A percentile compares a stretch with the other conserved stretches of the same genome.
These are phyloP conservation scores for Odontophorus gujanensis DNA, from an alignment of 2,113 vertebrate genomes.

Conservation along the genomic window DNA sequence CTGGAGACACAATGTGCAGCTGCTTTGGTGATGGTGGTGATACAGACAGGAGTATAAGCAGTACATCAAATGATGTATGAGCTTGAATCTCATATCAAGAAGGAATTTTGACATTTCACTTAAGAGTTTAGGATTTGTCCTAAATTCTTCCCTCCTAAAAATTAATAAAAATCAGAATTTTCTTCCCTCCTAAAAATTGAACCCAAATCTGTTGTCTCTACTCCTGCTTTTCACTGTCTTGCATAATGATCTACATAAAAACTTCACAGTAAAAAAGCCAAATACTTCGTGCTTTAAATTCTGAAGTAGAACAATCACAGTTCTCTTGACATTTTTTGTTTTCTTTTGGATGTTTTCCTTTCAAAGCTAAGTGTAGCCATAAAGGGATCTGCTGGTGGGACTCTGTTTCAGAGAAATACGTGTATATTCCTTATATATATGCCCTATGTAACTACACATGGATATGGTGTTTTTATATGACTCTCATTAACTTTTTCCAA, in stretches of 20 bases:
- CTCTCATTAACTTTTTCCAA: neutral
- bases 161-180: neutral
- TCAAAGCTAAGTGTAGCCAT: neutral
- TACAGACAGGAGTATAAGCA: neutral
- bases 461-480: neutral
- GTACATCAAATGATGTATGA: neutral
- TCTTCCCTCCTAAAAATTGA: neutral
- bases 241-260: neutral
- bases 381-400: neutral
- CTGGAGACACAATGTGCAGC: neutral
- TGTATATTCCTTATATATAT: neutral
- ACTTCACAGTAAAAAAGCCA: neutral
- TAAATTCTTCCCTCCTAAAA: neutral
- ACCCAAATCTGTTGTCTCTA: neutral
- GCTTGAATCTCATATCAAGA: neutral
- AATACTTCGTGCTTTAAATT: neutral
- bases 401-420: neutral
- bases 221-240: slow-evolving; percentile 5
- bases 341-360: slow-evolving; percentile 11
- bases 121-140: neutral
- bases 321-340: neutral
- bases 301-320: neutral
- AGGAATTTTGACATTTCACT: neutral
- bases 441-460: neutral
- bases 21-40: neutral